A percentile compares a stretch with the other conserved stretches of the same genome.
These are phyloP conservation scores for Megalops cyprinoides DNA, from an alignment of 2,797 vertebrate species.

Conservation along the genomic window DNA sequence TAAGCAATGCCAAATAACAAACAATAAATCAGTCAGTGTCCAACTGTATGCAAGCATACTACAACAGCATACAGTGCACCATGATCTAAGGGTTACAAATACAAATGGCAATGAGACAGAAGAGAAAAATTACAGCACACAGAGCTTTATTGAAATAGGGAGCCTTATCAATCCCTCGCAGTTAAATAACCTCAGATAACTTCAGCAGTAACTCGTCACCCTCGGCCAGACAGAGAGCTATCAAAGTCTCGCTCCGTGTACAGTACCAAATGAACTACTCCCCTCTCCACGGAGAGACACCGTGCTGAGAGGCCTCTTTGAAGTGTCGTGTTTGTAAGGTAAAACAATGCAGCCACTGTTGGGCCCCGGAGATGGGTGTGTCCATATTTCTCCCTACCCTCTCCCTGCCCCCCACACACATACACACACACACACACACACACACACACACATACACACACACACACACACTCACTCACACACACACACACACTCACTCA, in stretches of 20 bases:
- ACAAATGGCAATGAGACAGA: too few relatives aligned
- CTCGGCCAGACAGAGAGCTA: slow-evolving; percentile 12
- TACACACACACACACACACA: neutral
- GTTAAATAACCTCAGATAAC: slow-evolving; percentile 19
- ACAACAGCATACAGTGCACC: too few relatives aligned
- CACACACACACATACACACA: too few relatives aligned
- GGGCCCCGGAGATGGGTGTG: slow-evolving; percentile 26
- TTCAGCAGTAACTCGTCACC: neutral
- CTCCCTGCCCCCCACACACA: slow-evolving; percentile 17
- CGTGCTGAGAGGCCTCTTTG: slow-evolving; percentile 27
- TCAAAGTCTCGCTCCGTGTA: slow-evolving; percentile 22
- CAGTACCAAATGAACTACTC: neutral
- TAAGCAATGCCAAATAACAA: neutral
- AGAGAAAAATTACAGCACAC: too few relatives aligned
- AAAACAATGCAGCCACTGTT: slow-evolving; percentile 52
- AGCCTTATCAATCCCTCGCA: too few relatives aligned
- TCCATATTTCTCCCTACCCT: slow-evolving; percentile 39
- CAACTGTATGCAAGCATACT: too few relatives aligned
- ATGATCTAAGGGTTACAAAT: too few relatives aligned
- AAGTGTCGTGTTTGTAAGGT: slow-evolving; percentile 33
- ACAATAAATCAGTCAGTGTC: too few relatives aligned
- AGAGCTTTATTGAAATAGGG: neutral
- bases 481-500: too few relatives aligned
- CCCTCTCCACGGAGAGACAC: neutral
- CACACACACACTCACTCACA: too few relatives aligned